These are phyloP conservation scores for Acanthochromis polyacanthus DNA, from an alignment of 2,113 vertebrate species.

Conservation along the genomic window DNA sequence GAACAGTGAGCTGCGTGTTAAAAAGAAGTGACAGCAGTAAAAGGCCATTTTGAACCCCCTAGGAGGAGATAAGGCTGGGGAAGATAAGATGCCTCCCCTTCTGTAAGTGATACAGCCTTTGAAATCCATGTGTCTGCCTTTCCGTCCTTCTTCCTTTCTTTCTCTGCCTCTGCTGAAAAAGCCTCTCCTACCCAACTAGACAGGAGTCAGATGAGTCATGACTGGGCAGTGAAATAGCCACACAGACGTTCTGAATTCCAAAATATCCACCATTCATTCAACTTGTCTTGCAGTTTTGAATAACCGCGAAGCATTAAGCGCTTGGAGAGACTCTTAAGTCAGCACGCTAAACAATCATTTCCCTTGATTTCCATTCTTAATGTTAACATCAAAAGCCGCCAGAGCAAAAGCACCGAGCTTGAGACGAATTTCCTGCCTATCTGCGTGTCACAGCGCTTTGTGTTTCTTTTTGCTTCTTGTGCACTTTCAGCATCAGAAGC, in stretches of 20 bases:
- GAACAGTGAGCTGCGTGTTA: conserved; percentile 23
- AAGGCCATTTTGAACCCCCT: conserved; percentile 56
- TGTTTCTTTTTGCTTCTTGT: too few species aligned
- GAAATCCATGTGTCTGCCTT: conserved; percentile 22
- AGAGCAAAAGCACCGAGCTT: too few species aligned
- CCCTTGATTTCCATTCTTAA: too few species aligned
- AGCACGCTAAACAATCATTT: too few species aligned
- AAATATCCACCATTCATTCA: conserved; percentile 18
- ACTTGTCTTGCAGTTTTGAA: neutral
- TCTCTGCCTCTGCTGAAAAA: neutral
- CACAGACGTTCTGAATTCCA: conserved; percentile 2
- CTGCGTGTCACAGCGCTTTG: too few species aligned
- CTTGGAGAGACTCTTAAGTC: neutral
- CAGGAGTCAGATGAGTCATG: conserved; percentile 1
- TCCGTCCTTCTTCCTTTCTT: neutral
- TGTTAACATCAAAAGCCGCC: too few species aligned
- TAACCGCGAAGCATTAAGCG: neutral
- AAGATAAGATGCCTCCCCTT: conserved; percentile 13
- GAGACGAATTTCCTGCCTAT: too few species aligned
- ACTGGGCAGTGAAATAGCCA: neutral
- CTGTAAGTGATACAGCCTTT: conserved; percentile 21
- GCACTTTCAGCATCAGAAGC: neutral
- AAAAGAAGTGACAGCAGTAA: conserved; percentile 56
- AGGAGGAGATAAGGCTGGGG: conserved; percentile 30
- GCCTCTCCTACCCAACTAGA: neutral